Base-by-base conservation (phyloP, 2,113 vertebrate genomes). In the Phaethon lepturus region DNA sequence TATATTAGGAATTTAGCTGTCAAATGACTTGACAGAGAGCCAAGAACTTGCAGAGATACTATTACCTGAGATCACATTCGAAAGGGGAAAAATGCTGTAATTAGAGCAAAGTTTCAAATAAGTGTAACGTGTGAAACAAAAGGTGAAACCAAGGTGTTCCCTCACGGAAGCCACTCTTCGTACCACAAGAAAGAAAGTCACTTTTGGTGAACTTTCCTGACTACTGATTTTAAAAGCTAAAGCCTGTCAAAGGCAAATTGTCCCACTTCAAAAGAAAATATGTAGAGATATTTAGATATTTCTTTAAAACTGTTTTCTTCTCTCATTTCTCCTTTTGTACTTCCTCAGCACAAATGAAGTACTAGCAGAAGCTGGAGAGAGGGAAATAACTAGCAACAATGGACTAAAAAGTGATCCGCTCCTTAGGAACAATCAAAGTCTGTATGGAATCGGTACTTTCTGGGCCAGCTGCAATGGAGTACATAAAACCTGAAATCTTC, bases 91-190 rank as follows among this genome's bases (percentile, higher is more conserved):
- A 95, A 72, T 59, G 53, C 13, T 79, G 62, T 76, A 95, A 94
- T 94, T 92, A 76, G 31, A 95, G 52, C 19, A 90, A 86, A 91
- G 45, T 14, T 96, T 83, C 56, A 84, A 90, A 50, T 92, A 95
- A 95, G 72, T 86, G 66, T 47, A 90, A 18, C 45, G 44, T n/a
- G 79, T 52, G 45, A 91, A 97, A 88, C 25, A 81, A 93, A 95
- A 97, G 81, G 84, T 92, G 56, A 93, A 96, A 55, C 4, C 31
- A 93, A 96, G 76, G 64, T 86, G 52, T 56, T 96, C 14, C 35
- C 42, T 90, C 83, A 60, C 7, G 26, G 38, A 92, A 92, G 31
- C 31, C 93, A 40, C 23, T 81, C 28, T 73, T 78, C 31, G 18
- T 67, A 47, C 17, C 69, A 69, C 13, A 95, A 81, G 88, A 81